These are phyloP conservation scores for Cossypha heuglini DNA, from an alignment of 2,797 vertebrate genomes.

Conservation along the genomic window DNA sequence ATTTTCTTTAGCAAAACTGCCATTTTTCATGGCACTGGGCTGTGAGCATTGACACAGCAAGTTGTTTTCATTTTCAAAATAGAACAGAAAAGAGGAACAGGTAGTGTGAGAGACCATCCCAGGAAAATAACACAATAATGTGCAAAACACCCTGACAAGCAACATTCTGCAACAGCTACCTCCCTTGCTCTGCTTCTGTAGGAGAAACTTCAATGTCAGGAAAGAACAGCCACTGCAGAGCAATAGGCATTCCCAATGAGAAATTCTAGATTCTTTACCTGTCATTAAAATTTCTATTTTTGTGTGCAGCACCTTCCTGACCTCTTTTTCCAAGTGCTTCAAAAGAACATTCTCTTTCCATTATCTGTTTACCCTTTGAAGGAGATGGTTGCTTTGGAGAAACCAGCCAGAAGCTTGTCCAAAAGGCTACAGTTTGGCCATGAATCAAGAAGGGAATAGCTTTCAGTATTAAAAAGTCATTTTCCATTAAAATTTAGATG, in stretches of 20 bases:
- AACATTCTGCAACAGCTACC: rapidly evolving
- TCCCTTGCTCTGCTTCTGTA: neutral
- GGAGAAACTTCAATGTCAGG: neutral
- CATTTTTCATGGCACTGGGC: neutral
- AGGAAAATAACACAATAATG: neutral
- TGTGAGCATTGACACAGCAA: neutral
- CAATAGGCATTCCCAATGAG: neutral
- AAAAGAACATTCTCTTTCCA: neutral
- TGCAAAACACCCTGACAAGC: neutral
- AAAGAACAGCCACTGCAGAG: neutral
- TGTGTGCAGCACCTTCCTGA: neutral
- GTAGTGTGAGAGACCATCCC: neutral
- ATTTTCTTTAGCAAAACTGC: neutral
- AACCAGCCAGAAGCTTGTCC: neutral
- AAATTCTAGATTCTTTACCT: neutral
- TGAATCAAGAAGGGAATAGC: neutral
- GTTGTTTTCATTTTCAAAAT: neutral
- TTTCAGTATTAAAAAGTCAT: neutral
- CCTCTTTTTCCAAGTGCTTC: neutral
- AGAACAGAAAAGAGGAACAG: neutral
- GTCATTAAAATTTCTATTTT: neutral
- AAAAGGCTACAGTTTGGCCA: neutral
- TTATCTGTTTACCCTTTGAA: neutral
- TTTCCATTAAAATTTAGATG: slow-evolving; percentile 24
- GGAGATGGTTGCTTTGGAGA: neutral